A percentile compares a stretch with the other conserved stretches of the same genome.
phyloP scores from a whole-genome alignment of 2,888 invertebrate genomes.

The Chaitophorus viminalis region DNA sequence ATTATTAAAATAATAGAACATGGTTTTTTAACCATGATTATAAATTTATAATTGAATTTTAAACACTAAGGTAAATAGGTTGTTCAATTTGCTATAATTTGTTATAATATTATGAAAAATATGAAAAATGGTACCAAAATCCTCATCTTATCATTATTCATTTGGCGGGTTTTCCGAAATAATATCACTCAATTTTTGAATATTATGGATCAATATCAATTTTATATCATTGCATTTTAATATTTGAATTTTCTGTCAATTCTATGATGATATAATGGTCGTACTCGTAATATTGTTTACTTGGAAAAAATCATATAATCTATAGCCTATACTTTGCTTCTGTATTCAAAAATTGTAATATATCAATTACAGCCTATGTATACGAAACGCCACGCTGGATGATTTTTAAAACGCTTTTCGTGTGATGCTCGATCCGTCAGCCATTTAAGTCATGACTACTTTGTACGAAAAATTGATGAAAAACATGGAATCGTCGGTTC shows the following conservation, averaged over 20 bases:
- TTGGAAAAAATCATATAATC: not conserved
- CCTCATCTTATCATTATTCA: no score
- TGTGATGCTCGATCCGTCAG: not conserved
- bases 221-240: no score
- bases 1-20: no score
- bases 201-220: no score
- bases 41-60: no score
- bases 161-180: constrained; percentile 18
- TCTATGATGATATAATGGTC: no score
- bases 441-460: constrained; percentile 1
- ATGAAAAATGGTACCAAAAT: no score
- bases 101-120: no score
- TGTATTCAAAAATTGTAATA: not conserved
- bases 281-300: not conserved
- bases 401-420: not conserved
- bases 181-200: not conserved
- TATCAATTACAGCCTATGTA: not conserved
- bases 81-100: no score
- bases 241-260: no score
- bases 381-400: not conserved
- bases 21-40: no score
- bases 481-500: not conserved
- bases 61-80: no score
- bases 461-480: constrained; percentile 40
- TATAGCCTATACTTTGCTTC: not conserved